Conservation (phyloP, 1,140 invertebrate genomes). For the Aphelenchoides avenae region DNA sequence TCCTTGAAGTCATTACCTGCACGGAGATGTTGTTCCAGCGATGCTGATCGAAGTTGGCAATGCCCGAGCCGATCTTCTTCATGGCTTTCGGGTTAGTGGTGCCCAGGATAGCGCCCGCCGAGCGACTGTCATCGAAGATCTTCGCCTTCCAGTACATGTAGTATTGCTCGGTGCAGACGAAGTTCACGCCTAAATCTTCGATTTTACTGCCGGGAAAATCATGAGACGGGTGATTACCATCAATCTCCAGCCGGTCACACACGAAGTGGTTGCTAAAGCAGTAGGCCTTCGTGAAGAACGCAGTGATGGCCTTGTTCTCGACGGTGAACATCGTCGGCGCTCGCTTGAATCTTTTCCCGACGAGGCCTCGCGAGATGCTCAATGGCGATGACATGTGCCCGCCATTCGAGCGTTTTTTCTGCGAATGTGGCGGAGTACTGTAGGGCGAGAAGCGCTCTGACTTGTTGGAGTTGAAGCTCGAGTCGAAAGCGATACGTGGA, state of each 20-base stretch:
- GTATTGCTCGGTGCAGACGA: slow-evolving; percentile 26
- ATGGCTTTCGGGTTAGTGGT: slow-evolving; percentile 20
- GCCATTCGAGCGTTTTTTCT: no score
- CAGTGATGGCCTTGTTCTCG: slow-evolving; percentile 13
- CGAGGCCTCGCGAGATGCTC: no score
- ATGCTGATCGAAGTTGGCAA: slow-evolving; percentile 26
- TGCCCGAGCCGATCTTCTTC: slow-evolving; percentile 20
- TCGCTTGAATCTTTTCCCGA: slow-evolving; percentile 8
- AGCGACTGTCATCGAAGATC: slow-evolving; percentile 15
- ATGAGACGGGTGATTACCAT: slow-evolving; percentile 10
- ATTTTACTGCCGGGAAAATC: neutral
- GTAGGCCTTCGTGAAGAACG: slow-evolving; percentile 25
- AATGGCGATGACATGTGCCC: no score
- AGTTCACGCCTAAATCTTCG: slow-evolving; percentile 5
- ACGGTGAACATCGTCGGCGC: slow-evolving; percentile 18
- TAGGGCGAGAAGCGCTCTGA: no score
- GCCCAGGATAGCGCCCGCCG: slow-evolving; percentile 14
- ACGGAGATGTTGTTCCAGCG: slow-evolving; percentile 23
- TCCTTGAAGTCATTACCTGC: no score
- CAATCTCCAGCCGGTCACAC: slow-evolving; percentile 24
- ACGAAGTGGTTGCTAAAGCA: slow-evolving; percentile 31
- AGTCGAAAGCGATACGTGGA: no score
- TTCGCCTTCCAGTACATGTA: slow-evolving; percentile 30
- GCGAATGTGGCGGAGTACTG: no score
- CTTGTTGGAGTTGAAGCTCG: no score